Base-by-base conservation (phyloP, 2,113 vertebrate species). In the Burhinus bistriatus region DNA sequence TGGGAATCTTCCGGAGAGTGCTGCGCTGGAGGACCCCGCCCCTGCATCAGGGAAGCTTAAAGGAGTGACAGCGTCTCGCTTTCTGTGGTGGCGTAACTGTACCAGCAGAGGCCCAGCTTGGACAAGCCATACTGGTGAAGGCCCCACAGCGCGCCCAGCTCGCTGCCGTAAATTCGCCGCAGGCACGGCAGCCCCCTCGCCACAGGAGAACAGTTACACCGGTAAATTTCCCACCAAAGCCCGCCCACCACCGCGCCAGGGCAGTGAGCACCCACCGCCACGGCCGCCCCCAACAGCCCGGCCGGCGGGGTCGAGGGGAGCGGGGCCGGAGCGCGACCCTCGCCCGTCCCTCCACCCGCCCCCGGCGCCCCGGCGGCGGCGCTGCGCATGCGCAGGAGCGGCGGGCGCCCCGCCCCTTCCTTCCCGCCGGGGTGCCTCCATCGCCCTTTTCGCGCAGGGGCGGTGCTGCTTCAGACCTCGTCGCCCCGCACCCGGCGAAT, bases 1-100 rank as follows among this genome's bases (percentile, higher is more conserved):
- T 0, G 17, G 2, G 0, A 15, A 25, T 2, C 23, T 47, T 26
- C 36, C 32, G 12, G 4, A 15, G 9, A n/a, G 30, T 1, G 16
- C 61, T 8, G 47, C 19, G 10, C 10, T 22, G 20, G 20, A 49
- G 47, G 47, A 49, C 47, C 20, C 47, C 20, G 47, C 11, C 20
- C 47, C 47, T 22, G n/a, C 6, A 15, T n/a, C 19, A 8, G 10
- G 19, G 27, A 30, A 40, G 36, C 19, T 40, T 30, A 40, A 30
- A 3, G 34, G 32, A 29, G 47, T 14, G 26, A 18, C 47, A 29
- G n/a, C 49, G 16, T 9, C 7, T 3, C 10, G 5, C 6, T 13
- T 19, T 12, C 18, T 11, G 12, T 2, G 25, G 40, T 55, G 15
- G n/a, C 20, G 0, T 5, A 25, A 8, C 2, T 6, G 47, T 3